Evolutionary conservation across 2,888 invertebrate species (phyloP), one percentile per base, ranked within the genome.

Genomic region (Aphidoletes aphidimyza): DNA sequence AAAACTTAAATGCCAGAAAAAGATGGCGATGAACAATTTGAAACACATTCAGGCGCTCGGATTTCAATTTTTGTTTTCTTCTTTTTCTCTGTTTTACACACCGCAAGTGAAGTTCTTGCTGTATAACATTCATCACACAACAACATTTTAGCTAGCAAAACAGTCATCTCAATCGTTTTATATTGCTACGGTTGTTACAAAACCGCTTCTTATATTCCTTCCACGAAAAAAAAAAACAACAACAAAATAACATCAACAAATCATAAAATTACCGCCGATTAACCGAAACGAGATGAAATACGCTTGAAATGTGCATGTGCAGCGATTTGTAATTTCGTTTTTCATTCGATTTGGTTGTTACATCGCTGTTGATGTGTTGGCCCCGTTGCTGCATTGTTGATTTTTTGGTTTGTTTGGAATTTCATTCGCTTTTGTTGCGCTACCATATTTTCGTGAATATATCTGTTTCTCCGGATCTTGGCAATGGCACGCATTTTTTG

Each of bases 241-340:
- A n/a, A n/a, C n/a, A n/a, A n/a, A n/a, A n/a, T n/a, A n/a, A 69
- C 69, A 69, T 69, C 69, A 69, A 69, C 69, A 30, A 69, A 69
- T 69, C 69, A 69, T 69, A 69, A 54, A 54, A 54, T 54, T 54
- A 54, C 54, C n/a, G 54, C 54, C 69, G 34, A 69, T 69, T 69
- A 69, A 69, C 69, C 34, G 69, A 69, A 69, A 69, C 34, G 34
- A 69, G 69, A 30, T 11, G 3, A 26, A 26, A 26, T 54, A 54
- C 54, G 26, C 34, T 30, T 69, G 34, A 69, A 69, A 69, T 69
- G n/a, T n/a, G 69, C 69, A 69, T 69, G 69, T 69, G 69, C 69
- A 69, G 19, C 54, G 54, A 34, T 54, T 54, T 54, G 22, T 54
- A 11, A 69, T 34, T 30, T 26, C n/a, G 54, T 19, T 26, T 54